A percentile compares a stretch with the other conserved stretches of the same genome.
phyloP scores from a whole-genome alignment of 2,113 vertebrate species.

The Chionis minor region DNA sequence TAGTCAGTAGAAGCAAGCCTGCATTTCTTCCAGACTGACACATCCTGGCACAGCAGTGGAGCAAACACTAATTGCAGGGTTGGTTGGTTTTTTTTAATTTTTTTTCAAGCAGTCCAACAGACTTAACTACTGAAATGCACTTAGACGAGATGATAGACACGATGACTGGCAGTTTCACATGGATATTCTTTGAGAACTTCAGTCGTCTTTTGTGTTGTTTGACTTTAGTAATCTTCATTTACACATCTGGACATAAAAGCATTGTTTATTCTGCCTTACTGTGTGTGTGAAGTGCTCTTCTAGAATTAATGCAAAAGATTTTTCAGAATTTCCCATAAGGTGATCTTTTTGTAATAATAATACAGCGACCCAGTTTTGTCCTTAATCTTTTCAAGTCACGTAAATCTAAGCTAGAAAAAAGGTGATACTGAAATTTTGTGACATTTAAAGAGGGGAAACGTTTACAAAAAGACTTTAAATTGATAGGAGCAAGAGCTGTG shows the following conservation, averaged over 20 bases:
- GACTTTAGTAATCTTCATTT: not conserved
- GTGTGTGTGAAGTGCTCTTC: not conserved
- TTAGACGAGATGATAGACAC: not conserved
- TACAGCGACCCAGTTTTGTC: not conserved
- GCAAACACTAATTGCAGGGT: not conserved
- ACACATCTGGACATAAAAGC: not conserved
- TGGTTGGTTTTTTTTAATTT: not conserved
- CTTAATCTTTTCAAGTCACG: not conserved
- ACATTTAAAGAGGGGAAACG: not conserved
- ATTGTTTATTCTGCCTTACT: not conserved
- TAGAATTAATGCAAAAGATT: not conserved
- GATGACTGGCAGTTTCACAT: not conserved
- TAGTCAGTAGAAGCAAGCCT: not conserved
- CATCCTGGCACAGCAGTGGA: not conserved
- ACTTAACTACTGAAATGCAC: not conserved
- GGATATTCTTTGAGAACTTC: not conserved
- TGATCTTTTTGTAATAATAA: not conserved
- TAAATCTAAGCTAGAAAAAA: not conserved
- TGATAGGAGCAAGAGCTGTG: not conserved
- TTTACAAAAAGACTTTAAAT: not conserved
- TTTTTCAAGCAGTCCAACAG: not conserved
- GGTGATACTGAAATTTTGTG: not conserved
- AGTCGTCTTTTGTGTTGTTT: not conserved
- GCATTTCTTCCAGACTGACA: not conserved
- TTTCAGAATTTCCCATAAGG: not conserved